A percentile compares a stretch with the other conserved stretches of the same genome.
Evolutionary conservation across 2,888 invertebrate genomes (phyloP).

Genomic region (Acanthosepion esculentum): DNA sequence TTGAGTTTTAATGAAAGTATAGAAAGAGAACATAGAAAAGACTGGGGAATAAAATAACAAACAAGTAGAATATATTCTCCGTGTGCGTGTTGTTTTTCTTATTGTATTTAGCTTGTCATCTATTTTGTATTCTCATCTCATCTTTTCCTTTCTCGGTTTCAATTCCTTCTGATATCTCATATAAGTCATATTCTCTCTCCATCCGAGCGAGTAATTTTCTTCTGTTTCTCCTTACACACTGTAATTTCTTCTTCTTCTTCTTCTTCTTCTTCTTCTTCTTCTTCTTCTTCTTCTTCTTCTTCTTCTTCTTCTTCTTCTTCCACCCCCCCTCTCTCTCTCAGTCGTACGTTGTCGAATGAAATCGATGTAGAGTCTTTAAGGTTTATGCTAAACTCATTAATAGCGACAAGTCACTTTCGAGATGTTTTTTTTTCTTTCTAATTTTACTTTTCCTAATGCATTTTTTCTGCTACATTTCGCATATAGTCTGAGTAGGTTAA

Average conservation of each 20-base stretch:
- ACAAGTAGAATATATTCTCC: neutral
- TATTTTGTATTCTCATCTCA: neutral
- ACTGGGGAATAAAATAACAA: neutral
- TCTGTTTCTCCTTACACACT: neutral
- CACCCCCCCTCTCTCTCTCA: neutral
- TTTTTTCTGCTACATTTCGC: neutral
- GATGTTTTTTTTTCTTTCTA: neutral
- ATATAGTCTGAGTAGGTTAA: neutral
- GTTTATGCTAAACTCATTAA: neutral
- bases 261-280: neutral
- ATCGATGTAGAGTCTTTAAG: neutral
- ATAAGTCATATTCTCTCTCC: neutral
- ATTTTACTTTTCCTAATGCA: neutral
- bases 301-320: neutral
- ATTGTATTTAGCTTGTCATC: neutral
- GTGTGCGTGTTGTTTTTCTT: neutral
- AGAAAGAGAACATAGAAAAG: constrained; percentile 7
- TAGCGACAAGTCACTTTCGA: neutral
- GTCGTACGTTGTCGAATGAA: neutral
- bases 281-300: neutral
- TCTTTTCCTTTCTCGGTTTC: neutral
- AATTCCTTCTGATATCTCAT: neutral
- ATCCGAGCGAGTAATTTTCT: neutral
- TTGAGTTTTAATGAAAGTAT: constrained; percentile 12
- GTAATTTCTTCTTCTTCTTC: too few species aligned